Evolutionary conservation across 30 jellyfish, hydroid and myxozoan species (phyloP).

Genomic region (Clytia hemisphaerica): DNA sequence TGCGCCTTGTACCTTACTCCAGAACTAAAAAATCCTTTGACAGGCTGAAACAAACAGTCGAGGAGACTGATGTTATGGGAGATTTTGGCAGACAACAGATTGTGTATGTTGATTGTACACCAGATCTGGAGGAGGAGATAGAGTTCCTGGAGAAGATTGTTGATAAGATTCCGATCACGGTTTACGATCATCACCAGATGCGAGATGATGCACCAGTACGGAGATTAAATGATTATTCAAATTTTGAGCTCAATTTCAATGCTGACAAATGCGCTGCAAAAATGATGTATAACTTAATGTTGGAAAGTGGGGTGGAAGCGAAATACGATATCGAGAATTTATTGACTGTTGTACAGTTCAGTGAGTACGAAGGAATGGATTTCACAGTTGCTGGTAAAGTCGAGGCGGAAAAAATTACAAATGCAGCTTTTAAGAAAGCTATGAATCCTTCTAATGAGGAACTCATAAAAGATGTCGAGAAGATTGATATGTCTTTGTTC

Average conservation of each 20-base stretch:
- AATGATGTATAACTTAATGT: slow-evolving; percentile 13
- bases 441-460: neutral
- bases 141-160: neutral
- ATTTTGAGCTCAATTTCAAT: slow-evolving; percentile 2
- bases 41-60: neutral
- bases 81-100: no score
- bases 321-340: neutral
- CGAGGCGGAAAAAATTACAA: neutral
- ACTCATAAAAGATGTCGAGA: neutral
- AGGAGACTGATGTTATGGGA: neutral
- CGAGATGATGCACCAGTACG: slow-evolving; percentile 13
- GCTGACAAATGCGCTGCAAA: slow-evolving; percentile 14
- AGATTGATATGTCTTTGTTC: slow-evolving; percentile 4
- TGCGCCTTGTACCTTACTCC: slow-evolving; percentile 11
- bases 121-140: slow-evolving; percentile 16
- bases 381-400: neutral
- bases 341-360: slow-evolving; percentile 2
- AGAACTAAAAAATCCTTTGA: slow-evolving; percentile 23
- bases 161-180: neutral
- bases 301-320: slow-evolving; percentile 7
- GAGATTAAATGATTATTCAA: neutral
- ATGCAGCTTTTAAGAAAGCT: neutral
- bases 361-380: slow-evolving; percentile 21
- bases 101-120: slow-evolving; percentile 25
- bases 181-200: slow-evolving; percentile 16